These are phyloP conservation scores for Camelus dromedarius DNA, from an alignment of 2,113 vertebrate genomes.

Conservation along the genomic window DNA sequence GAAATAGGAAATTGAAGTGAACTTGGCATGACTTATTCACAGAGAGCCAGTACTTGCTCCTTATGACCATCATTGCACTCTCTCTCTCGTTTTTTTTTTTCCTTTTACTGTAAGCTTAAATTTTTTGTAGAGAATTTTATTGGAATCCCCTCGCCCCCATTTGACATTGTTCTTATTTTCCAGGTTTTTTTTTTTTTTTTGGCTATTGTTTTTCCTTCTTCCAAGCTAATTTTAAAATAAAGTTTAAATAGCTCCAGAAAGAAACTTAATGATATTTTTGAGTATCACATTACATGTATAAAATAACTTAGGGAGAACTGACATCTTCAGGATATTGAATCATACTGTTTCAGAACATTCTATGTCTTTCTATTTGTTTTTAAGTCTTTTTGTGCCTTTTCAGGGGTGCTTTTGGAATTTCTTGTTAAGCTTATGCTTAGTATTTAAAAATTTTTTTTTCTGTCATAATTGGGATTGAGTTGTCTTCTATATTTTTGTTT, in stretches of 20 bases:
- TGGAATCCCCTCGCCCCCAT: background rate
- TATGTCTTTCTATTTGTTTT: background rate
- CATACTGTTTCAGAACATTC: background rate
- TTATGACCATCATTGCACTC: background rate
- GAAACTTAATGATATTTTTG: background rate
- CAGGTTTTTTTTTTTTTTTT: constrained; percentile 20
- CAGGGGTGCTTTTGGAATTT: background rate
- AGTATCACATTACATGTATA: background rate
- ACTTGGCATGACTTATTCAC: constrained; percentile 3
- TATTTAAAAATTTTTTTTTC: background rate
- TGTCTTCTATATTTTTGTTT: constrained; percentile 2
- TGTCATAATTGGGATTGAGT: background rate
- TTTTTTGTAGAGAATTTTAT: background rate
- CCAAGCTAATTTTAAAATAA: background rate
- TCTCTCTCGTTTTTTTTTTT: background rate
- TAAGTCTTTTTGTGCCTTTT: background rate
- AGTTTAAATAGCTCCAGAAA: background rate
- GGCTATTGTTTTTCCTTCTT: background rate
- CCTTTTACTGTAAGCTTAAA: background rate
- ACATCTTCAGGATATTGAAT: background rate
- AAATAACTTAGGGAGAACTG: constrained; percentile 31
- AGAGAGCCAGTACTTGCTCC: background rate
- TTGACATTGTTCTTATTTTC: background rate
- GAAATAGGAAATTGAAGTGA: background rate
- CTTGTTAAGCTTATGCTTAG: constrained; percentile 1